A percentile compares a stretch with the other conserved stretches of the same genome.
phyloP scores from a whole-genome alignment of 1,140 invertebrate genomes.

The Drosophila dunni region DNA sequence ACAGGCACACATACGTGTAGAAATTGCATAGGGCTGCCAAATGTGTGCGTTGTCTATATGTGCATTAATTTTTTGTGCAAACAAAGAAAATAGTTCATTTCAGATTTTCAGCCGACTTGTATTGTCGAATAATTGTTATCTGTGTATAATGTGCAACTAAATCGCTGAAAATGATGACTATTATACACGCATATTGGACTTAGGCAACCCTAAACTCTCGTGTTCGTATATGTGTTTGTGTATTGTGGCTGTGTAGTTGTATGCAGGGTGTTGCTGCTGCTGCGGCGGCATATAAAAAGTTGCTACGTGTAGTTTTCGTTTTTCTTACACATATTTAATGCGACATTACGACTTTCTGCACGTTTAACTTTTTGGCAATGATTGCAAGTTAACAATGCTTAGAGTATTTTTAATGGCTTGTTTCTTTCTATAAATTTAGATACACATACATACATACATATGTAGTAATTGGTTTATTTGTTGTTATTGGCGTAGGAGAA shows the following conservation, averaged over 20 bases:
- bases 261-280: conserved; percentile 57
- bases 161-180: background rate
- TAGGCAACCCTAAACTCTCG: conserved; percentile 55
- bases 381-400: background rate
- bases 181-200: conserved; percentile 23
- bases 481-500: conserved; percentile 19
- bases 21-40: conserved; percentile 58
- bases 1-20: conserved; percentile 30
- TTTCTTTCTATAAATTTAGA: conserved; percentile 2
- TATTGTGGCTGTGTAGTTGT: conserved; percentile 47
- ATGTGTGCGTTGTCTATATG: conserved; percentile 27
- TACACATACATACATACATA: background rate
- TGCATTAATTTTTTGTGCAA: conserved; percentile 28
- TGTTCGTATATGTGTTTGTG: conserved; percentile 30
- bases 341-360: conserved; percentile 13
- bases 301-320: conserved; percentile 78
- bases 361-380: conserved; percentile 20
- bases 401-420: conserved; percentile 4
- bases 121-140: background rate
- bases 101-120: conserved; percentile 1
- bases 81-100: conserved; percentile 33
- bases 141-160: conserved; percentile 14
- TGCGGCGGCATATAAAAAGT: conserved; percentile 69
- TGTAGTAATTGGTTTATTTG: conserved; percentile 12
- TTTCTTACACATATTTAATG: conserved; percentile 36